phyloP scores from a whole-genome alignment of 2,888 invertebrate genomes.

The Erebia aethiops region DNA sequence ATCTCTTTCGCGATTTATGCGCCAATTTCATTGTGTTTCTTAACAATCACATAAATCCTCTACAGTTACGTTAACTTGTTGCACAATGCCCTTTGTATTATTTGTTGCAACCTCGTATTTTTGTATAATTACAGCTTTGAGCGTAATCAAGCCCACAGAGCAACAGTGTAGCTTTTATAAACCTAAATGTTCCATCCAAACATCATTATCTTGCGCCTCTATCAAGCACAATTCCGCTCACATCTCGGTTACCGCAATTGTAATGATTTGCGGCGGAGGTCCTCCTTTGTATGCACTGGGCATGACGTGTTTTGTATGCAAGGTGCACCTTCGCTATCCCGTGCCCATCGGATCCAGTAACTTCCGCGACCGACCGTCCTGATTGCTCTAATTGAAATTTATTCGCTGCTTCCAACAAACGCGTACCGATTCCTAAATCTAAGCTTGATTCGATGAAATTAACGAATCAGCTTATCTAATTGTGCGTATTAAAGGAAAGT shows the following conservation, averaged over 20 bases:
- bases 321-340: constrained; percentile 63
- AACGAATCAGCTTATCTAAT: constrained; percentile 62
- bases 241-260: constrained; percentile 78
- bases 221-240: constrained; percentile 73
- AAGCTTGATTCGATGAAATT: constrained; percentile 50
- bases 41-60: constrained; percentile 38
- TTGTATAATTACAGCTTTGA: constrained; percentile 6
- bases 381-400: constrained; percentile 80
- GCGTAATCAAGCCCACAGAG: constrained; percentile 32
- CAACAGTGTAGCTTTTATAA: constrained; percentile 58
- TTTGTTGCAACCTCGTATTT: constrained; percentile 1
- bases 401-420: constrained; percentile 55
- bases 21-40: constrained; percentile 61
- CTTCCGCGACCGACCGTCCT: constrained; percentile 70
- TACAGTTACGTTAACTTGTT: constrained; percentile 3
- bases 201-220: constrained; percentile 65
- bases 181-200: constrained; percentile 53
- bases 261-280: constrained; percentile 78
- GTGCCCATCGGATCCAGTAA: constrained; percentile 61
- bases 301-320: constrained; percentile 63
- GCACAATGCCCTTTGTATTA: constrained; percentile 2
- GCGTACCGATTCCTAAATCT: constrained; percentile 59
- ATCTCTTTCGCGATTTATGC: constrained; percentile 50
- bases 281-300: constrained; percentile 72
- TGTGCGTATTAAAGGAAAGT: neutral